Evolutionary conservation across 2,113 vertebrate genomes (phyloP), one percentile per base, ranked within the genome.

Genomic region (Sitta europaea): DNA sequence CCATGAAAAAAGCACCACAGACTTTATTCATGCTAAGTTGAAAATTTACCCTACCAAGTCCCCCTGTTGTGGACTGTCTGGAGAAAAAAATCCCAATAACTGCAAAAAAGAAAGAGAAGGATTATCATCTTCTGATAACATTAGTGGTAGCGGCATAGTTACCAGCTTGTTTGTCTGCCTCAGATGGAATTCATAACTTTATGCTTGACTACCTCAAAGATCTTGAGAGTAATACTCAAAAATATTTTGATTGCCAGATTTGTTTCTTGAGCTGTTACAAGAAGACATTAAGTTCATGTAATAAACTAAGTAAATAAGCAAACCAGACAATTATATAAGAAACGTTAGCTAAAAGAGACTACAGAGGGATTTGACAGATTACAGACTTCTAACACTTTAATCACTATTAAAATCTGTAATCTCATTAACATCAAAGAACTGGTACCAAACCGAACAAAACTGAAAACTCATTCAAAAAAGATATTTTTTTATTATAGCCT

Each of bases 281-380:
- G 38, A 68, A 76, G 22, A 19, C 19, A 51, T 38, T 75, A 33
- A 62, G 45, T 77, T 73, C 1, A 31, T 50, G 36, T 50, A 68
- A 75, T 62, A 67, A 90, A 68, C 31, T 54, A 67, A 74, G 38
- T 50, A 95, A 83, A 45, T 82, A 91, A 68, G 42, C 42, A 77
- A 88, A 58, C 6, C 23, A 92, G 67, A 54, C 11, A 72, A 70
- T 94, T 86, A 61, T 72, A 35, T 58, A 78, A 61, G 68, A 90
- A 94, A 89, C 6, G 15, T 87, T 58, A 73, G 27, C 33, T 92
- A 47, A 72, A 82, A 61, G 42, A 92, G 74, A 42, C 12, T 91
- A 79, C 62, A 33, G 59, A 86, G 73, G 63, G 85, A 96, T 94
- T 79, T 92, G 74, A 78, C 50, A 95, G 90, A 88, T 96, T 96